Percentiles rank a stretch among this genome's conserved stretches.
Conservation (phyloP, 2,113 vertebrate species). For the Gambusia holbrooki region DNA sequence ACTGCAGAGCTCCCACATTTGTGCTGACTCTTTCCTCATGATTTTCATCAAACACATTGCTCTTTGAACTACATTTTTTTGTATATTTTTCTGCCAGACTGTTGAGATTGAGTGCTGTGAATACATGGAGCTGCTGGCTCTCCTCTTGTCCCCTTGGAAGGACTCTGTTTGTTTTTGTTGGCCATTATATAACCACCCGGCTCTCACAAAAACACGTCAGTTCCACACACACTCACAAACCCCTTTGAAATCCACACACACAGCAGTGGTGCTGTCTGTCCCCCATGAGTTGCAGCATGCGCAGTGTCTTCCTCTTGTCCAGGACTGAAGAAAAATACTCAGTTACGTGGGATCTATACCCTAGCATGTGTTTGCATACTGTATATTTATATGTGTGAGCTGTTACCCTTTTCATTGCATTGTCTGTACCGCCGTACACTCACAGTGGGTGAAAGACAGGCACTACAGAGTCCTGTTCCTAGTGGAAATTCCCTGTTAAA, state of each 20-base stretch:
- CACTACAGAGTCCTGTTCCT: not conserved
- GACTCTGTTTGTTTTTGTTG: conserved; percentile 72
- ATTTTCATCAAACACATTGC: conserved; percentile 12
- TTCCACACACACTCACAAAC: conserved; percentile 7
- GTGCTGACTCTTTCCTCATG: conserved; percentile 6
- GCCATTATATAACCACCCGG: conserved; percentile 63
- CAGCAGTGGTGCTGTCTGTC: conserved; percentile 3
- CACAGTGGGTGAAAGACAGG: not conserved
- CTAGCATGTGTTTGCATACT: conserved; percentile 33
- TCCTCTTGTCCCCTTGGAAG: conserved; percentile 47
- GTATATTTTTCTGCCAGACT: conserved; percentile 41
- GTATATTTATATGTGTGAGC: conserved; percentile 3
- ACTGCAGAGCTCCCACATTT: not conserved
- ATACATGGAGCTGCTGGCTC: conserved; percentile 58
- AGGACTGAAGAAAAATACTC: conserved; percentile 14
- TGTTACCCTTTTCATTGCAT: conserved; percentile 17
- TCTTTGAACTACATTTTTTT: conserved; percentile 17
- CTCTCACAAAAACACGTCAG: conserved; percentile 57
- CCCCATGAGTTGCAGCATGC: conserved; percentile 36
- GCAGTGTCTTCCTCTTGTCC: conserved; percentile 27
- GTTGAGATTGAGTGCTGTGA: conserved; percentile 50
- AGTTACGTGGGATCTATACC: not conserved
- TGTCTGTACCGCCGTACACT: not conserved
- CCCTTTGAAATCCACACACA: conserved; percentile 9
- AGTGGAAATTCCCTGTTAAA: not conserved